Conservation (phyloP, 1,140 invertebrate genomes). For the Hylaeus volcanicus region DNA sequence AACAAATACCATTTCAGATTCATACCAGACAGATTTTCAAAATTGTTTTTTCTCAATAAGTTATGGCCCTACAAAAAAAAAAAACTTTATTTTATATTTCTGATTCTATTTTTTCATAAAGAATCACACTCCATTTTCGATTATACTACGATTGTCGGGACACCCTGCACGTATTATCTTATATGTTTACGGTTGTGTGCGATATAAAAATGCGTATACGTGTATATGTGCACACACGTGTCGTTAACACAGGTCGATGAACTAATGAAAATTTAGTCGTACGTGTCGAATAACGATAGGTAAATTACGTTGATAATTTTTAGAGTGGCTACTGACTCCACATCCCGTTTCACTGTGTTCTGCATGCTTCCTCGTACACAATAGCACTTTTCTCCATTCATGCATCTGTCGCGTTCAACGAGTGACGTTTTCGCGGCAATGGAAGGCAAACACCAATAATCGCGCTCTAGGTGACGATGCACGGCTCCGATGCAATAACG, state of each 20-base stretch:
- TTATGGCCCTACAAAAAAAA: too few relatives aligned
- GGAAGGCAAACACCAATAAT: not conserved
- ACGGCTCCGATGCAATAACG: conserved; percentile 20
- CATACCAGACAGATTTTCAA: too few relatives aligned
- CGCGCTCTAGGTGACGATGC: conserved; percentile 12
- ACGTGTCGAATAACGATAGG: conserved; percentile 31
- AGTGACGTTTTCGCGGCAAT: conserved; percentile 33
- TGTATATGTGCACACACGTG: conserved; percentile 4
- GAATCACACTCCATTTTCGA: too few relatives aligned
- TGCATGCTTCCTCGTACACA: conserved; percentile 43
- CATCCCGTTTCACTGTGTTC: conserved; percentile 21
- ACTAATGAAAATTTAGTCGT: conserved; percentile 43
- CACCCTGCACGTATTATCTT: not conserved
- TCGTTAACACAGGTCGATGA: conserved; percentile 34
- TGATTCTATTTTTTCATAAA: too few relatives aligned
- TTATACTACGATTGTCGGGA: too few relatives aligned
- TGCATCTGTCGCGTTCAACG: conserved; percentile 23
- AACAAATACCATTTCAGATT: too few relatives aligned
- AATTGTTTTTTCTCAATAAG: too few relatives aligned
- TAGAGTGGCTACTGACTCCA: conserved; percentile 32
- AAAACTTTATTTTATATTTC: too few relatives aligned
- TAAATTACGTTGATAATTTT: conserved; percentile 34
- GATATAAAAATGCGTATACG: not conserved
- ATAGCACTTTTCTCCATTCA: conserved; percentile 50
- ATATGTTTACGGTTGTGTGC: not conserved